phyloP scores from a whole-genome alignment of 2,797 vertebrate genomes.

The Anniella stebbinsi region DNA sequence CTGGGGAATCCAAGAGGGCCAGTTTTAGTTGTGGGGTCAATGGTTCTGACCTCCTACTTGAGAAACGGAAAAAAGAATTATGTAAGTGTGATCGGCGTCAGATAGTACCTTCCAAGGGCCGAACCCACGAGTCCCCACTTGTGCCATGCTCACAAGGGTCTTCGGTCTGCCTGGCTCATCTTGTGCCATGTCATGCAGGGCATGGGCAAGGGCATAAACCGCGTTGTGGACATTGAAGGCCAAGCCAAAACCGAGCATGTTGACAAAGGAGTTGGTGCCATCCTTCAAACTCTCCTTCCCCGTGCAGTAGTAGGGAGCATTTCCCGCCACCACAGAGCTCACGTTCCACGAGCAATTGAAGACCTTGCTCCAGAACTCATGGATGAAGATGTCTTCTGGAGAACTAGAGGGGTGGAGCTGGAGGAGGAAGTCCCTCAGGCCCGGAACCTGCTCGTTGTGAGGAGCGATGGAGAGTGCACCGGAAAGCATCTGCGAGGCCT shows the following conservation, averaged over 20 bases:
- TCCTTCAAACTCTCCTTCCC: slow-evolving; percentile 9
- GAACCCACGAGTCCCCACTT: neutral
- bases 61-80: no score
- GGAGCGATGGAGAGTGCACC: slow-evolving; percentile 28
- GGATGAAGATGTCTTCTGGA: slow-evolving; percentile 28
- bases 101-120: neutral
- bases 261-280: neutral
- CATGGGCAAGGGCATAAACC: no score
- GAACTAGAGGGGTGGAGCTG: neutral
- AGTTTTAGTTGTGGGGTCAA: no score
- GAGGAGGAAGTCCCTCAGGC: slow-evolving; percentile 3
- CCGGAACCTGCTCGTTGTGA: slow-evolving; percentile 17
- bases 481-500: neutral
- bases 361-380: slow-evolving; percentile 9
- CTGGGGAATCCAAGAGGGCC: no score
- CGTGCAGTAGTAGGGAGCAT: neutral
- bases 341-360: slow-evolving; percentile 9
- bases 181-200: neutral
- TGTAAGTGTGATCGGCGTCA: no score
- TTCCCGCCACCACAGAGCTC: neutral
- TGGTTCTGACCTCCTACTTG: no score
- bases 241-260: slow-evolving; percentile 1
- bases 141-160: neutral
- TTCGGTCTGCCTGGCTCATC: neutral
- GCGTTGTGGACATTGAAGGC: neutral